These are phyloP conservation scores for Microtus montanus DNA, from an alignment of 2,113 vertebrate species.

Conservation along the genomic window DNA sequence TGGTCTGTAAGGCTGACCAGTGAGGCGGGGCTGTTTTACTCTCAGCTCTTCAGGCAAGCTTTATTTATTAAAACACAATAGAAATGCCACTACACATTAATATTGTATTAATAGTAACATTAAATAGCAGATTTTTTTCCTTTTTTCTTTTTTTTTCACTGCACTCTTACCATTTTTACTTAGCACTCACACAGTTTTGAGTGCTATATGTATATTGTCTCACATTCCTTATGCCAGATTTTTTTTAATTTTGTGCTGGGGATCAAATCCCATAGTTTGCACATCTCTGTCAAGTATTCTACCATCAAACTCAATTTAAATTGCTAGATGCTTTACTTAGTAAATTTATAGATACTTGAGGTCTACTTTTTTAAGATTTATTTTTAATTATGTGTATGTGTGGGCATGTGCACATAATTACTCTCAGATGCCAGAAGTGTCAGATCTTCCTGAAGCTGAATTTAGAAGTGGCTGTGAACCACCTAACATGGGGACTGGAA, in stretches of 20 bases:
- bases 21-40: no score
- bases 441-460: background rate
- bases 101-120: slow-evolving; percentile 15
- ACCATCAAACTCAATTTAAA: background rate
- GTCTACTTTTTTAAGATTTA: background rate
- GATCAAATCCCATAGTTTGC: background rate
- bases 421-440: background rate
- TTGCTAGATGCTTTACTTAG: background rate
- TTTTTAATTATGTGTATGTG: slow-evolving; percentile 29
- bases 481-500: background rate
- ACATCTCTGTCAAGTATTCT: background rate
- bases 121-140: slow-evolving; percentile 14
- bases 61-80: no score
- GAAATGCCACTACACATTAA: background rate
- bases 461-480: background rate
- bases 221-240: no score
- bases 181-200: no score
- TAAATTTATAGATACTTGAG: background rate
- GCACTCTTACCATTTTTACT: background rate
- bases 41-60: no score
- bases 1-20: no score
- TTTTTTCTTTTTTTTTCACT: slow-evolving; percentile 44
- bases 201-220: no score
- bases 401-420: background rate
- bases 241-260: background rate